These are phyloP conservation scores for Homalodisca vitripennis DNA, from an alignment of 1,140 invertebrate species.

Conservation along the genomic window DNA sequence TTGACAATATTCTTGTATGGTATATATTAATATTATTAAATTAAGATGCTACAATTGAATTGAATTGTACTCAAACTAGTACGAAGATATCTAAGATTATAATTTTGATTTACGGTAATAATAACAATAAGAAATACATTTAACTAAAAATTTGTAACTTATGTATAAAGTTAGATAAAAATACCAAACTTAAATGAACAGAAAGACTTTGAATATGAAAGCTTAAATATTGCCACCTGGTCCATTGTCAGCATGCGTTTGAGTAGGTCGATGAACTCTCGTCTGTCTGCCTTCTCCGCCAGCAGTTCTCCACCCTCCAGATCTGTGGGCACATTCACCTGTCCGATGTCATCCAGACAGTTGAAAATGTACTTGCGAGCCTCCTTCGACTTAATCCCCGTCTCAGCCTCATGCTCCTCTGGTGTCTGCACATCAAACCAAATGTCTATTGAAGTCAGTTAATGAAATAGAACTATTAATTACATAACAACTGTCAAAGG, in stretches of 20 bases:
- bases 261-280: conserved; percentile 95
- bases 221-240: conserved; percentile 71
- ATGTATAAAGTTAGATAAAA: too few species aligned
- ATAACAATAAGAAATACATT: too few species aligned
- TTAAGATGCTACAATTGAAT: too few species aligned
- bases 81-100: too few species aligned
- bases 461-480: too few species aligned
- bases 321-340: conserved; percentile 96
- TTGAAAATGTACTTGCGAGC: conserved; percentile 99
- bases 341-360: conserved; percentile 95
- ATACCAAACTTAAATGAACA: too few species aligned
- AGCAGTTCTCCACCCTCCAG: conserved; percentile 92
- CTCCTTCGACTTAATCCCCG: conserved; percentile 98
- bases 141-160: too few species aligned
- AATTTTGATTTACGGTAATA: too few species aligned
- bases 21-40: too few species aligned
- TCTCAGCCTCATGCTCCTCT: conserved; percentile 97
- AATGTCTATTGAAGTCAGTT: too few species aligned
- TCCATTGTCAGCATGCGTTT: conserved; percentile 98
- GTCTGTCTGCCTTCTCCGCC: conserved; percentile 93
- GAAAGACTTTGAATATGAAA: conserved; percentile 39
- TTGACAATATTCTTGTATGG: too few species aligned
- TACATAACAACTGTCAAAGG: not conserved
- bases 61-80: too few species aligned
- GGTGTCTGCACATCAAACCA: conserved; percentile 68